These are phyloP conservation scores for Graphium colonna DNA, from an alignment of 2,888 invertebrate genomes.

Conservation along the genomic window DNA sequence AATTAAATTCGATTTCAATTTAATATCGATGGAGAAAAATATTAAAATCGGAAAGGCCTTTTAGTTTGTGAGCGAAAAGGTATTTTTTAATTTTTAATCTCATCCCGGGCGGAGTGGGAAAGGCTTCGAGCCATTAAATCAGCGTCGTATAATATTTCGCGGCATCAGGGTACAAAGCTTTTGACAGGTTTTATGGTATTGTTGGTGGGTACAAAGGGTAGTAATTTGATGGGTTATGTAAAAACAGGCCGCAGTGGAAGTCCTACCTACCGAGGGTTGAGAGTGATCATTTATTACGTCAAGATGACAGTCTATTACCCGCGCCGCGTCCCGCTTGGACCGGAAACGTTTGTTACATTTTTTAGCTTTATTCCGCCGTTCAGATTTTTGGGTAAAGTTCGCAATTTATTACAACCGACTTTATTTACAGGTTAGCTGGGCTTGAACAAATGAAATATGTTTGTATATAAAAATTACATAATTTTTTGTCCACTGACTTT, in stretches of 20 bases:
- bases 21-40: not conserved
- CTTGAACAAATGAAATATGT: too few relatives aligned
- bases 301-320: constrained; percentile 76
- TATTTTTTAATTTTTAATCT: constrained; percentile 13
- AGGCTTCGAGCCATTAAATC: constrained; percentile 28
- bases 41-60: constrained; percentile 7
- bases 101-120: not conserved
- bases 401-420: constrained; percentile 27
- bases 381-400: constrained; percentile 26
- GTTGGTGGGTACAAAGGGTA: constrained; percentile 42
- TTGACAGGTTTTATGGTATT: constrained; percentile 33
- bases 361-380: constrained; percentile 18
- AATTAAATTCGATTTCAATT: not conserved
- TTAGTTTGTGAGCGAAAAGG: constrained; percentile 1
- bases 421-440: too few relatives aligned
- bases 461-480: too few relatives aligned
- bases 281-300: constrained; percentile 70
- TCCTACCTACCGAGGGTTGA: constrained; percentile 40
- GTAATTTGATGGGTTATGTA: constrained; percentile 56
- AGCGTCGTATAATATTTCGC: constrained; percentile 34
- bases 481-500: too few relatives aligned
- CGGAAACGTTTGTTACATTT: constrained; percentile 14
- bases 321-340: constrained; percentile 15
- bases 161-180: constrained; percentile 30
- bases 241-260: constrained; percentile 56